Evolutionary conservation across 2,888 invertebrate genomes (phyloP).

Genomic region (Salpingus planirostris): DNA sequence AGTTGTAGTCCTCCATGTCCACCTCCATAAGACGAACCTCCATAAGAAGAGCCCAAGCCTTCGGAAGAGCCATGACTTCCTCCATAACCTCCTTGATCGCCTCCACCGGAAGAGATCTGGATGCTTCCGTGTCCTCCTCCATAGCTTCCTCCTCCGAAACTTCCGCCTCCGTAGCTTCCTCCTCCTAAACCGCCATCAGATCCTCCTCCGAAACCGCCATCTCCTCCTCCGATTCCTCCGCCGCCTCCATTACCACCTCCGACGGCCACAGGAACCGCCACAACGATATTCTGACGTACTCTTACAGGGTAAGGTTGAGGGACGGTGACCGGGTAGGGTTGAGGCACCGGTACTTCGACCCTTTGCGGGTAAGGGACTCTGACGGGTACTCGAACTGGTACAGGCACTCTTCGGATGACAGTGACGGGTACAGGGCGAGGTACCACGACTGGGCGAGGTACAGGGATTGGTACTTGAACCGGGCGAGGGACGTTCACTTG

Average conservation of each 20-base stretch:
- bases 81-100: too few species aligned
- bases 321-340: slow-evolving; percentile 25
- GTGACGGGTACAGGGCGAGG: slow-evolving; percentile 36
- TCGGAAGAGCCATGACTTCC: too few species aligned
- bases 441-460: slow-evolving; percentile 35
- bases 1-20: slow-evolving; percentile 4
- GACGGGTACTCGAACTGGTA: slow-evolving; percentile 13
- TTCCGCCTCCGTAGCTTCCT: slow-evolving; percentile 25
- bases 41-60: slow-evolving; percentile 6
- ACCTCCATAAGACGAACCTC: slow-evolving; percentile 8
- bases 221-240: slow-evolving; percentile 12
- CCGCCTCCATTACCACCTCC: slow-evolving; percentile 15
- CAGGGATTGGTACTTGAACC: slow-evolving; percentile 40
- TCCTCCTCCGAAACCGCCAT: slow-evolving; percentile 11
- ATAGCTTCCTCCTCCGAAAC: slow-evolving; percentile 10
- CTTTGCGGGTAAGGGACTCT: slow-evolving; percentile 14
- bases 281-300: slow-evolving; percentile 25
- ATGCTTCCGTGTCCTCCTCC: slow-evolving; percentile 14
- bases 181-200: slow-evolving; percentile 11
- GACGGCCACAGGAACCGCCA: slow-evolving; percentile 21
- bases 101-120: too few species aligned
- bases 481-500: slow-evolving; percentile 45
- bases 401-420: slow-evolving; percentile 33
- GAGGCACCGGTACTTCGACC: slow-evolving; percentile 29
- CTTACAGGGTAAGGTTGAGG: slow-evolving; percentile 27